Conservation (phyloP, 2,888 invertebrate genomes). For the Drosophila multiciliata region DNA sequence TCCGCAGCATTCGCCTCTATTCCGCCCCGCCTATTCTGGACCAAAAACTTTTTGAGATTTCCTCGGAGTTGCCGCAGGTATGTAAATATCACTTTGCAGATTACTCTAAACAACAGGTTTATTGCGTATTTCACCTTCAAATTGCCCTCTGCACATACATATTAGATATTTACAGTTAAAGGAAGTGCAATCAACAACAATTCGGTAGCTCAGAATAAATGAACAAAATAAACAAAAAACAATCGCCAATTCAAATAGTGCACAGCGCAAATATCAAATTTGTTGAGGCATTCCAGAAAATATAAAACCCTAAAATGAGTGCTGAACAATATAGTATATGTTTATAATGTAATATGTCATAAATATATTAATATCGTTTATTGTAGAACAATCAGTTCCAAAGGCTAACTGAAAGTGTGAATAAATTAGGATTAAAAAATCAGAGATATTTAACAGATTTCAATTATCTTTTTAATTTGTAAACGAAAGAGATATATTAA, state of each 20-base stretch:
- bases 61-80: conserved; percentile 50
- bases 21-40: conserved; percentile 30
- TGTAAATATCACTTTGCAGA: conserved; percentile 44
- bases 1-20: conserved; percentile 26
- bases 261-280: conserved; percentile 54
- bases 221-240: conserved; percentile 58
- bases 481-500: too few species aligned
- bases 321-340: neutral
- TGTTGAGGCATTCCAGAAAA: conserved; percentile 62
- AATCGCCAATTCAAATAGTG: conserved; percentile 4
- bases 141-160: conserved; percentile 22
- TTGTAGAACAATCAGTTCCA: neutral
- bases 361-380: neutral
- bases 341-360: neutral
- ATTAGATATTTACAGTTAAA: conserved; percentile 34
- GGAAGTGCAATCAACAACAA: conserved; percentile 8
- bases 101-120: conserved; percentile 14
- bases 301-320: neutral
- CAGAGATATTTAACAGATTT: neutral
- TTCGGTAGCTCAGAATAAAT: conserved; percentile 8
- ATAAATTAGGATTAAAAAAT: neutral
- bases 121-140: conserved; percentile 37
- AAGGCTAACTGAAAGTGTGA: neutral
- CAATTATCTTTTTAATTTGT: too few species aligned
- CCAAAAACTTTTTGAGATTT: conserved; percentile 47